Evolutionary conservation across 2,797 vertebrate genomes (phyloP).

Genomic region (Enteromius thamalakanensis): DNA sequence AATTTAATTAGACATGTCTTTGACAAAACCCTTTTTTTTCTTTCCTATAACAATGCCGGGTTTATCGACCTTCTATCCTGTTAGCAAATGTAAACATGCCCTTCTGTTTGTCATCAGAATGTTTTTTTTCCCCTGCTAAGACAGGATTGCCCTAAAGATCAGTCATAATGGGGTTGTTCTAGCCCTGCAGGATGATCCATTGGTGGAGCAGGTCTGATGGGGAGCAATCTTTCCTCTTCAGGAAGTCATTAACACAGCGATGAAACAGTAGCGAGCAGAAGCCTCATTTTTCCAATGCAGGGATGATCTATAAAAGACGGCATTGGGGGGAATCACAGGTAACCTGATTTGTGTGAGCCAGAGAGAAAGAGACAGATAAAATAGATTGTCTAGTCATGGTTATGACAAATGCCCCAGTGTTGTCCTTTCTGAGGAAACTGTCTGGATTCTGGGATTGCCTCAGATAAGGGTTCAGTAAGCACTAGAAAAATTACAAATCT

Average conservation of each 20-base stretch:
- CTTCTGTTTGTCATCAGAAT: slow-evolving; percentile 50
- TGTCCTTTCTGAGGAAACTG: not conserved
- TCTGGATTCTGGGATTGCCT: not conserved
- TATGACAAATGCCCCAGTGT: slow-evolving; percentile 33
- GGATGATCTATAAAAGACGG: slow-evolving; percentile 57
- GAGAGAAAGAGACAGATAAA: slow-evolving; percentile 36
- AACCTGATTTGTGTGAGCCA: slow-evolving; percentile 52
- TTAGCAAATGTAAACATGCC: slow-evolving; percentile 54
- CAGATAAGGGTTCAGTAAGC: not conserved
- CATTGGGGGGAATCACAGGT: slow-evolving; percentile 22
- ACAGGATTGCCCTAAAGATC: slow-evolving; percentile 56
- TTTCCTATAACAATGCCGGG: slow-evolving; percentile 37
- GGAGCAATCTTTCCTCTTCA: slow-evolving; percentile 56
- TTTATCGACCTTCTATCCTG: slow-evolving; percentile 62
- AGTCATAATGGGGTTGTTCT: slow-evolving; percentile 52
- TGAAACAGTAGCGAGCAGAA: slow-evolving; percentile 36
- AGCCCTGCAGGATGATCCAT: slow-evolving; percentile 28
- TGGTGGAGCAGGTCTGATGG: slow-evolving; percentile 45
- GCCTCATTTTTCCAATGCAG: slow-evolving; percentile 54
- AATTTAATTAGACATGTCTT: slow-evolving; percentile 22
- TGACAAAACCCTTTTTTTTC: not conserved
- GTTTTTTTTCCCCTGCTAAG: slow-evolving; percentile 49
- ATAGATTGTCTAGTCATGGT: slow-evolving; percentile 38
- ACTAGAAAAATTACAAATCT: not conserved
- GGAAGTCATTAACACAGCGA: slow-evolving; percentile 63